Evolutionary conservation across 2,797 vertebrate genomes (phyloP), one percentile per base, ranked within the genome.

Genomic region (Delichon dasypus): DNA sequence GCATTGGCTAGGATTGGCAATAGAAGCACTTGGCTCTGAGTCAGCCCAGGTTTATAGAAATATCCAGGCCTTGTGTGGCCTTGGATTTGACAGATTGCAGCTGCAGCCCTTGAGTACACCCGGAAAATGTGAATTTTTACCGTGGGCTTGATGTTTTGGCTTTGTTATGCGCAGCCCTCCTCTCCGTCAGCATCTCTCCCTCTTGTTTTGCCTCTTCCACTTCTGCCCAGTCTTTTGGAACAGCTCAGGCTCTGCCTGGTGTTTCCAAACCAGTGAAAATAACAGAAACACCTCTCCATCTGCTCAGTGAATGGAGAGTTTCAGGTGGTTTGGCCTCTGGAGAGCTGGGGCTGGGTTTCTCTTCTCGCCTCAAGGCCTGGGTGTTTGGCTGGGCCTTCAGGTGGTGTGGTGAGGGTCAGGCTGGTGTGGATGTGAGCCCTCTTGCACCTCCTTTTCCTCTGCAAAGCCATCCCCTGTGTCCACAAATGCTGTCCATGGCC

Each of bases 321-420:
- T 85, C 20, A 3, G 32, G 21, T 53, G 47, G 9, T 89, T 85
- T 87, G 65, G 32, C 29, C 26, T 62, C 67, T 4, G 0, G 27
- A 8, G 50, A 32, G 61, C 22, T 67, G 36, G 34, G 61, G 6
- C 22, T 73, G 74, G 7, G 30, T 79, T 82, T 50, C 25, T 62
- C 16, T 65, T 18, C 71, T 42, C 1, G 0, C 53, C 34, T 82
- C 48, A 1, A 9, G 23, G 54, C 20, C 51, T 50, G 34, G 0
- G 4, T 26, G 9, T 47, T 79, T 51, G 67, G 27, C 61, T 64
- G 25, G 10, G 32, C 54, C 5, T 58, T 5, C 1, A 25, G 27
- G 29, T 36, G 1, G 0, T 10, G 34, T 1, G 1, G 22, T 26
- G 32, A 38, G 30, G 30, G 27, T 22, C 3, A 0, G 66, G n/a